Conservation (phyloP, 2,797 vertebrate genomes). For the Serranus cabrilla region DNA sequence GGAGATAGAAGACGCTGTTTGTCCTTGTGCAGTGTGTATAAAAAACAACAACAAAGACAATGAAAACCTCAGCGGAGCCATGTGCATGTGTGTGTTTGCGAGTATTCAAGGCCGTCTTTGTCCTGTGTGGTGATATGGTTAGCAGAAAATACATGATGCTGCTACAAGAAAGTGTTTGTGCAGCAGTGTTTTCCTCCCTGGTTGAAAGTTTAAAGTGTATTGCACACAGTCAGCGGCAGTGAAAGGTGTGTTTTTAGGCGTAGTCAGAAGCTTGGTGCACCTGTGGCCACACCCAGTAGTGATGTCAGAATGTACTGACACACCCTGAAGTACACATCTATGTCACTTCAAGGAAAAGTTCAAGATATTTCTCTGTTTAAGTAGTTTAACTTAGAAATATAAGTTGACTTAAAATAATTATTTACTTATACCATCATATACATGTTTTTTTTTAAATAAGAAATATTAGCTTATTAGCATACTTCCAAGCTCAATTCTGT, state of each 20-base stretch:
- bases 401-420: too few species aligned
- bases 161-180: conserved; percentile 12
- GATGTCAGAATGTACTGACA: not conserved
- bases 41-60: conserved; percentile 56
- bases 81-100: conserved; percentile 24
- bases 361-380: not conserved
- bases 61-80: conserved; percentile 39
- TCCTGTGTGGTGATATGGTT: conserved; percentile 44
- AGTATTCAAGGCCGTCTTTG: conserved; percentile 34
- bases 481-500: too few species aligned
- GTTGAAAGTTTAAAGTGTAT: not conserved
- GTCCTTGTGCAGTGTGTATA: conserved; percentile 62
- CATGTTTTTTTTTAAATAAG: too few species aligned
- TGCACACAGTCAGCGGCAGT: not conserved
- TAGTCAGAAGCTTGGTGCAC: not conserved
- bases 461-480: too few species aligned
- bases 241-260: not conserved
- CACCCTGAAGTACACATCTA: not conserved
- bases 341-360: not conserved
- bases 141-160: conserved; percentile 32
- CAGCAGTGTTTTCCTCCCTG: not conserved
- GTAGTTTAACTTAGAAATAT: too few species aligned
- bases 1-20: conserved; percentile 73
- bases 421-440: too few species aligned
- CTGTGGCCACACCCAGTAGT: not conserved